Conservation (phyloP, 1,140 invertebrate species). For the Probaryconus sp. region DNA sequence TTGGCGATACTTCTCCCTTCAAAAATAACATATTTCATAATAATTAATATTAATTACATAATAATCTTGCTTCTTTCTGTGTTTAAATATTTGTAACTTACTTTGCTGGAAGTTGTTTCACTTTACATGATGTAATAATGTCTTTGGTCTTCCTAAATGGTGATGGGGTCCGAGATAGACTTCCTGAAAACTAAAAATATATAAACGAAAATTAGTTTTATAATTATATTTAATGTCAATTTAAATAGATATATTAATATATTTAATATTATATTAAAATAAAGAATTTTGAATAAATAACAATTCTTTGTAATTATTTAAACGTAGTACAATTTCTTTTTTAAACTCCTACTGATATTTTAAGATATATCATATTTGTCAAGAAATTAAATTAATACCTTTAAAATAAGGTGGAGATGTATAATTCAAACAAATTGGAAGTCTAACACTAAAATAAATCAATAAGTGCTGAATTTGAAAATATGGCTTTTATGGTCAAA, state of each 20-base stretch:
- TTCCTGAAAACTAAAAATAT: slow-evolving; percentile 81
- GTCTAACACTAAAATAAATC: too few relatives aligned
- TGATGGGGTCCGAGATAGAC: slow-evolving; percentile 87
- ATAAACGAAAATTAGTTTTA: neutral
- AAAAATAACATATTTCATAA: slow-evolving; percentile 27
- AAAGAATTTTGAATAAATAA: slow-evolving; percentile 10
- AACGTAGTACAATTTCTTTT: too few relatives aligned
- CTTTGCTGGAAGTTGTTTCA: slow-evolving; percentile 69
- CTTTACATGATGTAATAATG: slow-evolving; percentile 77
- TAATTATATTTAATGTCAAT: slow-evolving; percentile 1
- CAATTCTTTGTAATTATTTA: too few relatives aligned
- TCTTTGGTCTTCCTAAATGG: slow-evolving; percentile 88
- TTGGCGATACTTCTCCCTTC: slow-evolving; percentile 71
- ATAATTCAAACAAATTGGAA: too few relatives aligned
- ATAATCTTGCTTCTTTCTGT: too few relatives aligned
- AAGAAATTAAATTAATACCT: too few relatives aligned
- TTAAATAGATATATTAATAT: too few relatives aligned
- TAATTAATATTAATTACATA: neutral
- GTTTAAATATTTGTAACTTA: slow-evolving; percentile 48
- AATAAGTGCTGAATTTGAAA: too few relatives aligned
- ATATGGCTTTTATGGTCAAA: too few relatives aligned
- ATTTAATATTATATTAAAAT: neutral
- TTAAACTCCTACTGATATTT: too few relatives aligned
- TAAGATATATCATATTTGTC: too few relatives aligned
- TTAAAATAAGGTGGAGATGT: too few relatives aligned